Evolutionary conservation across 2,888 invertebrate genomes (phyloP).

Genomic region (Habrosyne pyritoides): DNA sequence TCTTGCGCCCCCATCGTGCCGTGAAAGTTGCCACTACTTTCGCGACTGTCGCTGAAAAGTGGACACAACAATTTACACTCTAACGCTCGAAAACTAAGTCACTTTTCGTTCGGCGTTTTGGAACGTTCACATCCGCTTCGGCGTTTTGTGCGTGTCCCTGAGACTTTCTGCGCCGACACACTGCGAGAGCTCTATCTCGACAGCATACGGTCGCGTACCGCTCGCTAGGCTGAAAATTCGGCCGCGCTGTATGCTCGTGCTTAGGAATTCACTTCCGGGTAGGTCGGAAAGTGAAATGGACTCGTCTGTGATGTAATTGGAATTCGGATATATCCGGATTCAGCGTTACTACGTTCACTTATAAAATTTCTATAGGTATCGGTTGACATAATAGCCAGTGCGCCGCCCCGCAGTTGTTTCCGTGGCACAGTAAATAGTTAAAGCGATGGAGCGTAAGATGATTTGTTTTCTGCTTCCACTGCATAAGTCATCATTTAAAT

Average conservation of each 20-base stretch:
- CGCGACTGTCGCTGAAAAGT: conserved; percentile 65
- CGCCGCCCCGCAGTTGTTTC: conserved; percentile 53
- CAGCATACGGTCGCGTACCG: conserved; percentile 55
- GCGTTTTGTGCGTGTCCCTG: conserved; percentile 69
- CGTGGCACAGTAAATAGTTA: conserved; percentile 57
- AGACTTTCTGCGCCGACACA: conserved; percentile 54
- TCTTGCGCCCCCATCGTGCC: conserved; percentile 75
- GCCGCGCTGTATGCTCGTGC: conserved; percentile 79
- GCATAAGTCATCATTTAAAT: conserved; percentile 42
- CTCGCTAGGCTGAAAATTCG: conserved; percentile 55
- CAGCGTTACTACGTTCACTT: conserved; percentile 80
- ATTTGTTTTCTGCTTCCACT: conserved; percentile 42
- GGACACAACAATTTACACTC: conserved; percentile 67
- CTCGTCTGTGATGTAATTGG: conserved; percentile 83
- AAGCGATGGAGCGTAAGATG: conserved; percentile 62
- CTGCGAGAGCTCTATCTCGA: conserved; percentile 48
- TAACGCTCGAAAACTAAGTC: conserved; percentile 70
- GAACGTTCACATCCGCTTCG: conserved; percentile 80
- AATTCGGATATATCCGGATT: conserved; percentile 83
- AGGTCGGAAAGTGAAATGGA: conserved; percentile 83
- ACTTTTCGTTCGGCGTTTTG: conserved; percentile 63
- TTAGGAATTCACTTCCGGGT: conserved; percentile 84
- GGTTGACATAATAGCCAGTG: conserved; percentile 73
- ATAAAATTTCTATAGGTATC: conserved; percentile 75
- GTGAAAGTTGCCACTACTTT: conserved; percentile 83